Base-by-base conservation (phyloP, 2,797 vertebrate genomes). In the Sebastiscus tertius region DNA sequence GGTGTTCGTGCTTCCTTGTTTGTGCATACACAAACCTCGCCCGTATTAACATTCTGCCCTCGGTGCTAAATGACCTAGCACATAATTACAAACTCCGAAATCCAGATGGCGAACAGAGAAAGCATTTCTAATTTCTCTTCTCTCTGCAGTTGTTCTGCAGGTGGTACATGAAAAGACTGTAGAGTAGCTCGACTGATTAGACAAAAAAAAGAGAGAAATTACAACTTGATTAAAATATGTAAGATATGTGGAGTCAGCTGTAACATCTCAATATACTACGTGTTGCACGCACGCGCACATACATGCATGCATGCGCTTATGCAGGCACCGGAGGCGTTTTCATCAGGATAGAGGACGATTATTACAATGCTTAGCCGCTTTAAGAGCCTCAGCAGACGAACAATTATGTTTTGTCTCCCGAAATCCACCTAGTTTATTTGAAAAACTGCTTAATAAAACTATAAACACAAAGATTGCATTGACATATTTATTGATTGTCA, bases 51-150 rank as follows among this genome's bases (percentile, higher is more conserved):
- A 87, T 84, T 85, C 77, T 84, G 79, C 81, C 79, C 80, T 82
- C 29, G 46, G 70, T 78, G 76, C 82, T 83, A 80, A 92, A 90
- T 86, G 75, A 89, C 83, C 87, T 83, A 54, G 71, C 49, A 29
- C 81, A 66, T 91, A 86, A 92, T 91, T 83, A 83, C 83, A 77
- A 81, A 87, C 56, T 81, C 77, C 64, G 24, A 84, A 79, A 82
- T 87, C 87, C 90, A 93, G 88, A 93, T 93, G 92, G 86, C 39
- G 58, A 84, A 82, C 66, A 74, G 61, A 71, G 73, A 80, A 81
- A 76, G 56, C 54, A 33, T 52, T 86, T 79, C 39, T 55, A 22
- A 83, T 80, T 74, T 81, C 54, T 70, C 34, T 31, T 49, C 39
- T 42, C 39, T 39, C 54, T 42, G 64, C 39, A n/a, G 39, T 60